Evolutionary conservation across 2,113 vertebrate genomes (phyloP).

Genomic region (Hassar affinis): DNA sequence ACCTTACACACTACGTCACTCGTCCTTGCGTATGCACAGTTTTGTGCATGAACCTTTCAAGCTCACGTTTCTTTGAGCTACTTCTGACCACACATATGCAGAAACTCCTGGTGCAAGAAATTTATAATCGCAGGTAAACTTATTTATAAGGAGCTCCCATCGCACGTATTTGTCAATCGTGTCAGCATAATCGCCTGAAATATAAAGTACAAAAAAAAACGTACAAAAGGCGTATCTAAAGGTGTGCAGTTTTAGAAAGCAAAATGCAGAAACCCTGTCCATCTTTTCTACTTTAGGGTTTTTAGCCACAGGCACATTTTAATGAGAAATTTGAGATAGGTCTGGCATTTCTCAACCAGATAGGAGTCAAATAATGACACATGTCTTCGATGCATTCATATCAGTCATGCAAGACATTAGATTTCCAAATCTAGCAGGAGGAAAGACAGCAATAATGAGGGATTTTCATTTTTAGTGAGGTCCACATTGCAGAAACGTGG

Average conservation of each 20-base stretch:
- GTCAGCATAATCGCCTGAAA: neutral
- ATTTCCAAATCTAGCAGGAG: conserved; percentile 6
- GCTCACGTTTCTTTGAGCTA: neutral
- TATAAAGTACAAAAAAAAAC: neutral
- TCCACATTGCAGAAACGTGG: neutral
- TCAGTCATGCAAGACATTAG: neutral
- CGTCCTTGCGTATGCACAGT: neutral
- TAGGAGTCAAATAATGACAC: neutral
- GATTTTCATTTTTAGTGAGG: conserved; percentile 8
- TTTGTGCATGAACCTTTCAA: neutral
- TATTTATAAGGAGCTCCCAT: neutral
- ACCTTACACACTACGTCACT: neutral
- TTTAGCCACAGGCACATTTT: conserved; percentile 2
- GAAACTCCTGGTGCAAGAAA: neutral
- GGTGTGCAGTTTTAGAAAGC: neutral
- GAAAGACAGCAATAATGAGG: conserved; percentile 1
- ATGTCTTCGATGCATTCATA: conserved; percentile 1
- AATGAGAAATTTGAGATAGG: conserved; percentile 4
- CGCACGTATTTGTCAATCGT: neutral
- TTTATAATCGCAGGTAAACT: neutral
- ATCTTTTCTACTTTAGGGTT: neutral
- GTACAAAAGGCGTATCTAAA: neutral
- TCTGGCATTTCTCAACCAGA: conserved; percentile 10
- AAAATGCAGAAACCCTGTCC: neutral
- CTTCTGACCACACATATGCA: neutral